Conservation (phyloP, 2,888 invertebrate species). For the Sicus ferrugineus region DNA sequence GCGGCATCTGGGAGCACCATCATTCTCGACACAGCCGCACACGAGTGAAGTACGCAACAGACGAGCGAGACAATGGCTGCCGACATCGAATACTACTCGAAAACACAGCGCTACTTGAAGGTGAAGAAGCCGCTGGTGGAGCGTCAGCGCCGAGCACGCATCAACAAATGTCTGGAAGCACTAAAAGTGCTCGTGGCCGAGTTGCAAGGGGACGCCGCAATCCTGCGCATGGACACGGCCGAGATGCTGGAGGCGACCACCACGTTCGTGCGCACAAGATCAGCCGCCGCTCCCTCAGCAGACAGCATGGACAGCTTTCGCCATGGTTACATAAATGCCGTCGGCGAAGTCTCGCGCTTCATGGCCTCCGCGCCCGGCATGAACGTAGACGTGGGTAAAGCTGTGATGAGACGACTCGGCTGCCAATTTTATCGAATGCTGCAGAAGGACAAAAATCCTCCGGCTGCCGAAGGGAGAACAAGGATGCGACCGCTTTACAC, state of each 20-base stretch:
- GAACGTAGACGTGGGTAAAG: conserved; percentile 83
- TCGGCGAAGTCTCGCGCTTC: conserved; percentile 86
- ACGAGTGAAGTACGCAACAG: conserved; percentile 27
- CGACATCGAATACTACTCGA: conserved; percentile 66
- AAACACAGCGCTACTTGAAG: conserved; percentile 92
- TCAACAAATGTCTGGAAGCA: conserved; percentile 89
- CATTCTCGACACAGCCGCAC: conserved; percentile 38
- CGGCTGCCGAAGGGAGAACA: neutral
- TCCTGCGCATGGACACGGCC: conserved; percentile 88
- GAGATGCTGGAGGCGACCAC: conserved; percentile 89
- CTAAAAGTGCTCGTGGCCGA: conserved; percentile 71
- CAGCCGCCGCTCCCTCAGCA: conserved; percentile 66
- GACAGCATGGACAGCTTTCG: conserved; percentile 77
- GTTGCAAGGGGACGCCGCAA: conserved; percentile 88
- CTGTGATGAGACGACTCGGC: conserved; percentile 88
- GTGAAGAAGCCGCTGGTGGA: conserved; percentile 92
- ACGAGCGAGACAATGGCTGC: conserved; percentile 37
- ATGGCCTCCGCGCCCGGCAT: conserved; percentile 85
- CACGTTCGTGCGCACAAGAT: conserved; percentile 75
- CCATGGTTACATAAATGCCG: conserved; percentile 88
- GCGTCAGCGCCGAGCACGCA: conserved; percentile 85
- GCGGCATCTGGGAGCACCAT: conserved; percentile 33
- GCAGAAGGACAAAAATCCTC: conserved; percentile 33
- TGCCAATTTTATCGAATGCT: conserved; percentile 73
- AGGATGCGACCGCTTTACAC: conserved; percentile 14